Evolutionary conservation across 2,888 invertebrate species (phyloP), one percentile per base, ranked within the genome.

Genomic region (Ophioninae sp.): DNA sequence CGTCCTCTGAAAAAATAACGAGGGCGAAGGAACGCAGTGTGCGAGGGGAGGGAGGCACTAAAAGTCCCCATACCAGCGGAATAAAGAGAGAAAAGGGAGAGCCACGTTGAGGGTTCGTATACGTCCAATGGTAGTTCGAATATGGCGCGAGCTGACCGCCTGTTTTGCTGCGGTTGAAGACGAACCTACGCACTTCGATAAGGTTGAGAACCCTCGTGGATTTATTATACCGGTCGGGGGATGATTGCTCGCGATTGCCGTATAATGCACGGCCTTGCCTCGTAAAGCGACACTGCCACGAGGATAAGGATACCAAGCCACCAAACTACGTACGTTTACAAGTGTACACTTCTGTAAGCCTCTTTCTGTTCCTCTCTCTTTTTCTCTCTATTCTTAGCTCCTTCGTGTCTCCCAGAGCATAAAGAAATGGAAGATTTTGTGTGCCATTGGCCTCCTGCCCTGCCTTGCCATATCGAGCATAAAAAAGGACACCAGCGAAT

Each of bases 261-360:
- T 90, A 89, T 90, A 90, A 90, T 88, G 91, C 91, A 90, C 91
- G 92, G 91, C 92, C 92, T 92, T 93, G 92, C 89, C 90, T 92
- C 92, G 90, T 93, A 92, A 92, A 92, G 87, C 84, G 84, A 84
- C 85, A 85, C 85, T 85, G 79, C 79, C 79, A 79, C 63, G 65
- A 80, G 82, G 83, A 81, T 81, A 82, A 82, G 75, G 82, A 81
- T 80, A 74, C 75, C 68, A 44, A 81, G 78, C 59, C 72, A 76
- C 74, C 65, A 30, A 77, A 39, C 61, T 68, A 79, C 65, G 59
- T 51, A 59, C 51, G 39, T 44, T 61, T 68, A 63, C 17, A 37
- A 13, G 59, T 65, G 20, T 67, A 20, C n/a, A 20, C 58, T 74
- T 68, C 30, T 74, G 17, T 68, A 58, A 64, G 44, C 44, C 30